Conservation (phyloP, 2,797 vertebrate species). For the Argyrosomus regius region DNA sequence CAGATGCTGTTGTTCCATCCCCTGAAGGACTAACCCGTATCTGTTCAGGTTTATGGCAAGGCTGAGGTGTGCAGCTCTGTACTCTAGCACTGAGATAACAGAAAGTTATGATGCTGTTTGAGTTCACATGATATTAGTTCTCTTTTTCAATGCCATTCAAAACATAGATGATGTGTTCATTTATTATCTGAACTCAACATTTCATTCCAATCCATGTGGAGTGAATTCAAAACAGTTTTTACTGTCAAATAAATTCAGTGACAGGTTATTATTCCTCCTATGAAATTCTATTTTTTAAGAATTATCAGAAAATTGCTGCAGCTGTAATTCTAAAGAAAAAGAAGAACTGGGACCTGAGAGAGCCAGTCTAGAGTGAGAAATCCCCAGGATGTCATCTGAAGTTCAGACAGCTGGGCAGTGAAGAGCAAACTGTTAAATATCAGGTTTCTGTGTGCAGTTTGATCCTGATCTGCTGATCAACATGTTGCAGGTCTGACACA, state of each 20-base stretch:
- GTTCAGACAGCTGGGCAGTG: not conserved
- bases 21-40: no score
- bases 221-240: not conserved
- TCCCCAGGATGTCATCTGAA: not conserved
- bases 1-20: not conserved
- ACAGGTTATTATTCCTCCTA: not conserved
- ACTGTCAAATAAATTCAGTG: not conserved
- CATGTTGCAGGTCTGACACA: conserved; percentile 27
- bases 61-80: no score
- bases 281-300: not conserved
- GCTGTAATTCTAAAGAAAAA: not conserved
- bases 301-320: not conserved
- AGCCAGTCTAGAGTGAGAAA: not conserved
- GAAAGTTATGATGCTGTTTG: no score
- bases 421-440: not conserved
- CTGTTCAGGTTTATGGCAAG: not conserved
- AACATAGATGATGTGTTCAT: not conserved
- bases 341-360: not conserved
- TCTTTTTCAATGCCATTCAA: not conserved
- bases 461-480: conserved; percentile 20
- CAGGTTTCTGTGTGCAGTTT: conserved; percentile 1
- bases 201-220: not conserved
- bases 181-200: not conserved
- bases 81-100: no score
- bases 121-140: no score